A percentile compares a stretch with the other conserved stretches of the same genome.
phyloP scores from a whole-genome alignment of 2,797 vertebrate genomes.

The Macropus fuliginosus region DNA sequence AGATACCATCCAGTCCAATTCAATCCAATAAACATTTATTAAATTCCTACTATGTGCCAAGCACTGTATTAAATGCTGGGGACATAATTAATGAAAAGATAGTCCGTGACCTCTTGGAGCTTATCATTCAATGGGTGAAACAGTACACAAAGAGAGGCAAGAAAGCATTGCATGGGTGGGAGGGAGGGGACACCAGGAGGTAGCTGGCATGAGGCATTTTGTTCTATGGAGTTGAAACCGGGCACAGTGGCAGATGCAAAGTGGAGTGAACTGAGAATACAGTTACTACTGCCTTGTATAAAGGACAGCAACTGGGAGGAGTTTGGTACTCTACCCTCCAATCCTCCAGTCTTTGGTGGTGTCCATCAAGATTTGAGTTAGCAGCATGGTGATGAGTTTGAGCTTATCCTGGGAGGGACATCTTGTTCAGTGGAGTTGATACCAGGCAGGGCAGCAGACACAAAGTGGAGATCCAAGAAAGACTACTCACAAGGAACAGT shows the following conservation, averaged over 20 bases:
- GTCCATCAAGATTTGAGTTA: neutral
- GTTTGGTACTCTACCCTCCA: neutral
- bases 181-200: neutral
- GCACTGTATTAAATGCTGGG: neutral
- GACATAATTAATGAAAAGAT: neutral
- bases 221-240: neutral
- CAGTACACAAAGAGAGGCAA: neutral
- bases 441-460: neutral
- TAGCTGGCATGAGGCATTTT: neutral
- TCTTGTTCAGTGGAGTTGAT: neutral
- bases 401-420: no score
- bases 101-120: neutral
- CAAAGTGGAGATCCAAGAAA: neutral
- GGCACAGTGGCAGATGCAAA: neutral
- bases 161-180: neutral
- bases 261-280: neutral
- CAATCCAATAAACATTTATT: neutral
- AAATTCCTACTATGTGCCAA: neutral
- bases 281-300: neutral
- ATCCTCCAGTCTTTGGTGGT: neutral
- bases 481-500: neutral
- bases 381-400: neutral
- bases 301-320: neutral
- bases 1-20: neutral
- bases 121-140: neutral